Base-by-base conservation (phyloP, 2,888 invertebrate genomes). In the Drosophila mulleri region DNA sequence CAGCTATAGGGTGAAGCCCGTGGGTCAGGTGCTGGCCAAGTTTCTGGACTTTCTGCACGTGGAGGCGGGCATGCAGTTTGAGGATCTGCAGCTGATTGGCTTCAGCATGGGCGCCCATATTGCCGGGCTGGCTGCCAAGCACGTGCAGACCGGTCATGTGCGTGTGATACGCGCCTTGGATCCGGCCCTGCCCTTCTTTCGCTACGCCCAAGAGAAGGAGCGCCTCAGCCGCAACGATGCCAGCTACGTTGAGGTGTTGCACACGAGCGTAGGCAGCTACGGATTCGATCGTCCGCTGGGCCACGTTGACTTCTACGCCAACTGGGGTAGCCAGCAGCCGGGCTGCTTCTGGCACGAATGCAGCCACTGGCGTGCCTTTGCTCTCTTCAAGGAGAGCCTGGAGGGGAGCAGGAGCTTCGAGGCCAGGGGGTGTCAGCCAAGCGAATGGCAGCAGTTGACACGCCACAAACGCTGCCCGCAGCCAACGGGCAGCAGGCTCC, bases 231-330 rank as follows among this genome's bases (percentile, higher is more conserved):
- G 91, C 42, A 93, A 91, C 11, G 96, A 96, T 90, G 96, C 96
- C 0, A 91, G 93, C 47, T 96, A 96, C 86, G 96, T 96, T 2
- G 96, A 96, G 87, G 94, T 96, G 1, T 94, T 96, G 67, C 96
- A 97, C 87, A 96, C 96, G 0, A 95, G 95, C 75, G 95, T 94
- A 8, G 92, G 92, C 44, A 88, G 90, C 32, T 92, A 92, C 69
- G 92, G 92, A n/a, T 92, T 90, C 72, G 92, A 92, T 81, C 90
- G 83, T 68, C 86, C 93, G 0, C 77, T 93, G 82, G 95, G 95
- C 0, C 92, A 94, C 73, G 92, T 93, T 0, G 95, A 95, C 88
- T 95, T 94, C 83, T 95, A 94, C 89, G 93, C 94, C 3, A 95
- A 95, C 71, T 94, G 94, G 39, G 95, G 95, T 12, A 91, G 94